Base-by-base conservation (phyloP, 2,888 invertebrate genomes). In the Platycheirus rosarum region DNA sequence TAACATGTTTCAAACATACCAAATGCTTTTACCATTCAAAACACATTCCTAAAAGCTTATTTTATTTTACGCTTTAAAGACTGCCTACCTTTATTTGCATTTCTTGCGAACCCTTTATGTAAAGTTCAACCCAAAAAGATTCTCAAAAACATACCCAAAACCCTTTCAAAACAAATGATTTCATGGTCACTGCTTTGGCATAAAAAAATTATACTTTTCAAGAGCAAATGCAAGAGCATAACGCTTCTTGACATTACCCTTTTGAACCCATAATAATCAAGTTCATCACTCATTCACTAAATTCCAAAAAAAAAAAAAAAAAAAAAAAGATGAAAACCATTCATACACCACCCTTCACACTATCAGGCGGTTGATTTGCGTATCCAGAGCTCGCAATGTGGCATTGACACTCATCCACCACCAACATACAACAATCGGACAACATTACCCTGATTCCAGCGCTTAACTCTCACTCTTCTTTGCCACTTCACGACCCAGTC, bases 191-290 rank as follows among this genome's bases (percentile, higher is more conserved):
- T 46, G 68, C 66, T 4, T 35, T n/a, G 11, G 42, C 48, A 79
- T 48, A 68, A 74, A 42, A 14, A 60, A 60, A 18, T 40, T 66
- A 46, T 60, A 35, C 26, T 18, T 26, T 46, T 46, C 40, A 57
- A 18, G 20, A 14, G 42, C 42, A 42, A 16, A 42, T 14, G 14
- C 14, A 11, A 42, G 16, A 16, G 35, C n/a, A 57, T 70, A 35
- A 51, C n/a, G n/a, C 26, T 44, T 79, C 79, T 75, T 80, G 79
- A 75, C 79, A 69, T 80, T 75, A 75, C 74, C 74, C 63, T 53
- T 74, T 74, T 69, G 62, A 79, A 79, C 75, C 20, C 74, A 74
- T 65, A 63, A 63, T 65, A 57, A 57, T 26, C 70, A 71, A 60
- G 70, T 60, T 77, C 77, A 77, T 60, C 49, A 13, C 32, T 40